Conservation (phyloP, 2,113 vertebrate species). For the Thamnaconus septentrionalis region DNA sequence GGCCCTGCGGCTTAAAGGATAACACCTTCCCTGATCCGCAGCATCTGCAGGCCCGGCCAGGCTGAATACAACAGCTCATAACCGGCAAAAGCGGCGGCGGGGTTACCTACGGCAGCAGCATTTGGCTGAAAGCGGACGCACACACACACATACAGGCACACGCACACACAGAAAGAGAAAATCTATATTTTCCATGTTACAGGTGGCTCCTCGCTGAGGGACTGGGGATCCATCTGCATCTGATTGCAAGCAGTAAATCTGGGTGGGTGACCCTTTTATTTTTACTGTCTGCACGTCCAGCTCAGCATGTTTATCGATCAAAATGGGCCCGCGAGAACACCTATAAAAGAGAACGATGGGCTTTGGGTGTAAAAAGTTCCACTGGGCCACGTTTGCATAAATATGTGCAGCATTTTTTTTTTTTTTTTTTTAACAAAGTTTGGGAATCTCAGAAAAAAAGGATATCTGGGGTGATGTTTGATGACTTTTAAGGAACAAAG, state of each 20-base stretch:
- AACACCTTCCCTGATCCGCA: conserved; percentile 53
- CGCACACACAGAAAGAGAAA: background rate
- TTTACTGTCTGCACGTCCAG: conserved; percentile 30
- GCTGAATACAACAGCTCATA: conserved; percentile 49
- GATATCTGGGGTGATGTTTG: too few relatives aligned
- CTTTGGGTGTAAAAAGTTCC: background rate
- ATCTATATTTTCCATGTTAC: conserved; percentile 48
- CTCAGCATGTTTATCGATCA: conserved; percentile 47
- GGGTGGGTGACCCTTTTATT: conserved; percentile 13
- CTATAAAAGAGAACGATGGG: conserved; percentile 13
- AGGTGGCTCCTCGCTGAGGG: conserved; percentile 22
- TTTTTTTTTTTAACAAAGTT: too few relatives aligned
- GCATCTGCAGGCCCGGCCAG: conserved; percentile 32
- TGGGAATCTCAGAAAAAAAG: too few relatives aligned
- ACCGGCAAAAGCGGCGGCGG: conserved; percentile 1
- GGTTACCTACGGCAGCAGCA: conserved; percentile 33
- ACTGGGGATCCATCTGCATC: conserved; percentile 49
- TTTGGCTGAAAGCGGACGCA: conserved; percentile 27
- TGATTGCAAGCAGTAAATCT: conserved; percentile 60
- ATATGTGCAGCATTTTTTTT: background rate
- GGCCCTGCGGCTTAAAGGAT: conserved; percentile 67
- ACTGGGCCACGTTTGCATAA: conserved; percentile 4
- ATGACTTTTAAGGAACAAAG: too few relatives aligned
- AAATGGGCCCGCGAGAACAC: conserved; percentile 16
- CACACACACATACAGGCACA: too few relatives aligned